Conservation (phyloP, 2,797 vertebrate species). For the Acropternis orthonyx region DNA sequence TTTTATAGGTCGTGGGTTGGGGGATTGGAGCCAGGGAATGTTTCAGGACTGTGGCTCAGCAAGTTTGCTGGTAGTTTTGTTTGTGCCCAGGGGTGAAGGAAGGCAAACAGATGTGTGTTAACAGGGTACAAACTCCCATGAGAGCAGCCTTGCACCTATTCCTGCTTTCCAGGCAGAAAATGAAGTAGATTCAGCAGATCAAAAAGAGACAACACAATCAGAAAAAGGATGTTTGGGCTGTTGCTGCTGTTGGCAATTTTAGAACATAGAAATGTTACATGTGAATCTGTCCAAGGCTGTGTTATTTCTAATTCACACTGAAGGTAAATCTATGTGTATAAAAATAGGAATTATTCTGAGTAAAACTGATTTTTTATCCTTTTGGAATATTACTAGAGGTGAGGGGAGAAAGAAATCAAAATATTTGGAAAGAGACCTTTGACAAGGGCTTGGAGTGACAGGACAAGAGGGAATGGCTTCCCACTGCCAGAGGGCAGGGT, state of each 20-base stretch:
- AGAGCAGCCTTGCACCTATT: neutral
- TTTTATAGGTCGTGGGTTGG: neutral
- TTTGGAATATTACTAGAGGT: neutral
- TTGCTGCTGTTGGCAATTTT: neutral
- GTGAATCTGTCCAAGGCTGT: neutral
- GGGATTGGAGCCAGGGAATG: fast-evolving
- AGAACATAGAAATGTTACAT: neutral
- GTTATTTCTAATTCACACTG: neutral
- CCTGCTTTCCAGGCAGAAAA: neutral
- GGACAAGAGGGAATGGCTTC: neutral
- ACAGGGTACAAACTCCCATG: neutral
- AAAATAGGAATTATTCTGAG: neutral
- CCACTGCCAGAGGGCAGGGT: neutral
- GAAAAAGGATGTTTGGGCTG: neutral
- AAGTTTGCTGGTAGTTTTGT: neutral
- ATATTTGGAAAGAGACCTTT: neutral
- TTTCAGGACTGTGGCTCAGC: neutral
- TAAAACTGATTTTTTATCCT: neutral
- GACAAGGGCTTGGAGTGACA: neutral
- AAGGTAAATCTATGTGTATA: neutral
- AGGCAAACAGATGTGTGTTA: neutral
- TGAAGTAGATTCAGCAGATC: neutral
- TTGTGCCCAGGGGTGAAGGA: neutral
- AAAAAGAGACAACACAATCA: neutral
- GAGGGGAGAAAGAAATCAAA: fast-evolving